These are phyloP conservation scores for Balanococcus diminutus DNA, from an alignment of 2,888 invertebrate species.

Conservation along the genomic window DNA sequence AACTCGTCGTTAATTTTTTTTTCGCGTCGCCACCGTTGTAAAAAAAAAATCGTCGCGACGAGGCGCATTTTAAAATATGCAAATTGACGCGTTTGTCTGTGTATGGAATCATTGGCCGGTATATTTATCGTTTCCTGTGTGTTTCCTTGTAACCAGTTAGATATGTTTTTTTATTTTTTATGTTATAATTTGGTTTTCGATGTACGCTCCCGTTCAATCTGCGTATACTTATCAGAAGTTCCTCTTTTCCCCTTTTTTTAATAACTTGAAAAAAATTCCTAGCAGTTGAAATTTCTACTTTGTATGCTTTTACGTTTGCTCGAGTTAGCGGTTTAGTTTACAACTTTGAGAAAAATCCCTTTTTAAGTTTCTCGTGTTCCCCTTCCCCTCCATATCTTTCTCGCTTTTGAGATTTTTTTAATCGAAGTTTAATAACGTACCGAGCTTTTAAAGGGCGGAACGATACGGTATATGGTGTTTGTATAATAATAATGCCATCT, in stretches of 20 bases:
- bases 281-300: background rate
- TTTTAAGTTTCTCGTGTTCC: background rate
- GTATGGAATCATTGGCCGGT: background rate
- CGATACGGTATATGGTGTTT: background rate
- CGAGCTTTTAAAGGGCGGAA: background rate
- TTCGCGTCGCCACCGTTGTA: background rate
- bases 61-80: constrained; percentile 21
- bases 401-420: background rate
- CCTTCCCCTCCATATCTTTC: background rate
- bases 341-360: constrained; percentile 4
- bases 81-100: constrained; percentile 12
- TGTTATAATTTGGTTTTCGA: background rate
- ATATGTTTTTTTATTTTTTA: background rate
- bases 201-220: background rate
- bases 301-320: background rate
- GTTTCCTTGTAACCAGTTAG: constrained; percentile 12
- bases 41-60: background rate
- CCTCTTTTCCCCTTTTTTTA: background rate
- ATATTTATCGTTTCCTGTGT: constrained; percentile 33
- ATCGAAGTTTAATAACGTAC: constrained; percentile 40
- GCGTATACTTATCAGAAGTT: background rate
- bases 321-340: background rate
- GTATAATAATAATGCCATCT: background rate
- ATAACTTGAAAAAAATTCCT: constrained; percentile 7
- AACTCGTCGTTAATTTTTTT: background rate